A percentile compares a stretch with the other conserved stretches of the same genome.
Evolutionary conservation across 2,113 vertebrate genomes (phyloP).

Genomic region (Orcinus orca): DNA sequence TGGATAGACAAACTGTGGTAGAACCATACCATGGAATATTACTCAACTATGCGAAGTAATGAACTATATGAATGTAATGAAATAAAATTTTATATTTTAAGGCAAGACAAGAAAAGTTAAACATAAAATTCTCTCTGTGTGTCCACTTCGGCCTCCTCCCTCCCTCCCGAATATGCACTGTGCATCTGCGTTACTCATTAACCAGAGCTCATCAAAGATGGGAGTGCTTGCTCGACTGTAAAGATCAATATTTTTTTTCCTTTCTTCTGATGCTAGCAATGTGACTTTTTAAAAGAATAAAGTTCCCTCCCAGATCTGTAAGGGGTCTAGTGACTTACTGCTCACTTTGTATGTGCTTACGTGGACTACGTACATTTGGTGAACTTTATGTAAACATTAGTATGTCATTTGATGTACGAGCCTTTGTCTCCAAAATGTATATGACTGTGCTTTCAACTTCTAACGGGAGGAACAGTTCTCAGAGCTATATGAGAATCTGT

Average conservation of each 20-base stretch:
- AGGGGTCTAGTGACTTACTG: not conserved
- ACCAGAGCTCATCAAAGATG: not conserved
- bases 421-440: not conserved
- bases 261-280: not conserved
- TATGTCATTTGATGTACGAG: not conserved
- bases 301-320: not conserved
- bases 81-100: not conserved
- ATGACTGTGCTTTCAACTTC: not conserved
- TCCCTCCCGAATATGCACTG: not conserved
- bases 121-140: not conserved
- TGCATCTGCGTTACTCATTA: not conserved
- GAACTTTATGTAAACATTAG: not conserved
- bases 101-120: not conserved
- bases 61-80: not conserved
- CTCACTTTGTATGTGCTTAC: not conserved
- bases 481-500: not conserved
- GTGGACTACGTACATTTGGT: not conserved
- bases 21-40: not conserved
- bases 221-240: not conserved
- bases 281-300: no score
- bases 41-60: not conserved
- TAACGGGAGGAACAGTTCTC: not conserved
- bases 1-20: not conserved
- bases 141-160: not conserved
- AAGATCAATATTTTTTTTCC: not conserved